Evolutionary conservation across 2,113 vertebrate species (phyloP), one percentile per base, ranked within the genome.

Genomic region (Neolamprologus longior): DNA sequence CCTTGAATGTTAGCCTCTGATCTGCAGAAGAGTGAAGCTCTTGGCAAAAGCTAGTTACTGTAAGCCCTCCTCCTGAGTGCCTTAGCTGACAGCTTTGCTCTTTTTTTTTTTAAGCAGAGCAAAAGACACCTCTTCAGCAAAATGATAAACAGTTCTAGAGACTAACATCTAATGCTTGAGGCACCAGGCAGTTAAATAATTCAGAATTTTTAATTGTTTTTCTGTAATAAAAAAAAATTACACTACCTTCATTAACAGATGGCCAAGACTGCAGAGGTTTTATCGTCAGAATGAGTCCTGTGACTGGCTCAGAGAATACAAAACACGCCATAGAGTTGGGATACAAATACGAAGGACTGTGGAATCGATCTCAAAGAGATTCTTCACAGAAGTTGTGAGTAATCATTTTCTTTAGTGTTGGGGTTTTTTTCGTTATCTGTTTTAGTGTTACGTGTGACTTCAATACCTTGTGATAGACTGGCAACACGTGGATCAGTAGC

Each of bases 341-440:
- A 93, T 98, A 50, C 97, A 99, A 61, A 98, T 98, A 52, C 96
- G 96, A 89, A 96, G 96, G 87, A 98, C 98, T 0, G 98, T 99
- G 42, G 97, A 97, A 76, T 98, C 98, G 0, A 99, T 99, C 94
- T 99, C 98, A 26, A 98, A 98, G 94, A 97, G 98, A 84, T 99
- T 99, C 96, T 99, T 98, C 92, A 97, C 98, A 15, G 98, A 99
- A 90, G 98, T 98, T 2, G 99, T 99, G 92, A 98, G 99, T 91
- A 19, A 57, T 66, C 4, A 12, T 10, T 24, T 33, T 81, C 26
- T 4, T 53, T 6, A 13, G 26, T 12, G 40, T 6, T 33, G 4
- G 2, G 0, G 0, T 2, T 2, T 7, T 42, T 9, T 28, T 2
- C 10, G 0, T 68, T 14, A 40, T 9, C 3, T 14, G 8, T 17